Base-by-base conservation (phyloP, 2,888 invertebrate species). In the Heliconius erato region DNA sequence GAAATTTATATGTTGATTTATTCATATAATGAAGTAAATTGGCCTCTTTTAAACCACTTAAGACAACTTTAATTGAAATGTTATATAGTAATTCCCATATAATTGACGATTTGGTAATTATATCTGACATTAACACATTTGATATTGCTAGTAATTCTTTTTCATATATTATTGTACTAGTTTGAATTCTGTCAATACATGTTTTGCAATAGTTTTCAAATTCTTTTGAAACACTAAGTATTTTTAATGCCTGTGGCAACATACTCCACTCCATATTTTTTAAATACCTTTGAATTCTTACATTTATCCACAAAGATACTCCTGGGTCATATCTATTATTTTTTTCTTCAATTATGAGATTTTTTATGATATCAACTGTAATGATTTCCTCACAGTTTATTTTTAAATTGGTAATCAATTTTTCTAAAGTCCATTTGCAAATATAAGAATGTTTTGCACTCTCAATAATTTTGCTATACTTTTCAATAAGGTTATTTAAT, bases 51-150 rank as follows among this genome's bases (percentile, higher is more conserved):
- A 89, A 72, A 80, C 83, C 28, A 44, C 86, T 83, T 26, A 92
- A 81, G 32, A 90, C 84, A 44, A 86, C 85, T 85, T 85, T 88
- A 72, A 86, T 82, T 74, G 93, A 92, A 87, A 95, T 91, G 84
- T 89, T 85, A 86, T 92, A 94, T 12, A 96, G 84, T 28, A 93
- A 89, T 85, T 90, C 89, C 94, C 94, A 95, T 85, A 91, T 85
- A 23, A 88, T 83, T 86, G 88, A 85, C 85, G 90, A 91, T 19
- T 85, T 82, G 84, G 86, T 89, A 84, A 88, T 91, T 14, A 88
- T 87, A 80, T 90, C 85, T 84, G 86, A 89, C 32, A 80, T 59
- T n/a, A 93, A 87, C 74, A 88, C 84, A 65, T 89, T 80, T 80
- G 86, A 86, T 23, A 94, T 87, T 79, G 91, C 74, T 82, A 80